phyloP scores from a whole-genome alignment of 64 coral and sea anemone species.

The Montipora efflorescens region DNA sequence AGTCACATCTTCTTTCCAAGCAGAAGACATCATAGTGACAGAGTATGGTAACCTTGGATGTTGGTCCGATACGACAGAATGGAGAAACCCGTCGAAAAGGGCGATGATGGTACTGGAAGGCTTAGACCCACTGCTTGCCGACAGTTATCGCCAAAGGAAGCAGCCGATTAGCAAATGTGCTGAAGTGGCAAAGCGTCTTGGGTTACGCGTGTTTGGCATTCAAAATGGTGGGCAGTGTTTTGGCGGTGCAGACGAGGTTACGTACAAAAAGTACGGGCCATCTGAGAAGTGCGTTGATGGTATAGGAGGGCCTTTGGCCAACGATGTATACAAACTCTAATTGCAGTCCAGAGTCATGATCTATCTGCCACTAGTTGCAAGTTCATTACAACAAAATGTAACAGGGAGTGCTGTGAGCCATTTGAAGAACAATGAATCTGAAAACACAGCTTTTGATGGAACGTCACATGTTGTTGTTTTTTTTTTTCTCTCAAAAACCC shows the following conservation, averaged over 20 bases:
- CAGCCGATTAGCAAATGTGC: slow-evolving; percentile 97
- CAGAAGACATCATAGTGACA: slow-evolving; percentile 95
- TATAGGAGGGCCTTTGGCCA: slow-evolving; percentile 86
- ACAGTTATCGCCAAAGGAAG: slow-evolving; percentile 73
- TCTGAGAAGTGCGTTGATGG: slow-evolving; percentile 88
- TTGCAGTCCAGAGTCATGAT: not conserved
- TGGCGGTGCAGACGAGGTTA: slow-evolving; percentile 42
- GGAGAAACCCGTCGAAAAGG: slow-evolving; percentile 80
- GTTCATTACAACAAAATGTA: not conserved
- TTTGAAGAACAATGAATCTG: no score
- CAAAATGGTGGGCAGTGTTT: slow-evolving; percentile 99
- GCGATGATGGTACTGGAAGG: slow-evolving; percentile 78
- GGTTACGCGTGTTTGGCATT: slow-evolving; percentile 87
- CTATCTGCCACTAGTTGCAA: not conserved
- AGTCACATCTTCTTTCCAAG: not conserved
- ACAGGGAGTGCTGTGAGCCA: not conserved
- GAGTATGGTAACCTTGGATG: slow-evolving; percentile 94
- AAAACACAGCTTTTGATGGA: no score
- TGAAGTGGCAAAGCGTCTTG: slow-evolving; percentile 75
- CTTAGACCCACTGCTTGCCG: slow-evolving; percentile 51
- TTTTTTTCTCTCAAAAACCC: no score
- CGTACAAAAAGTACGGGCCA: slow-evolving; percentile 86
- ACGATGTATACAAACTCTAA: slow-evolving; percentile 94
- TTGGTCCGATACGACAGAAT: slow-evolving; percentile 92
- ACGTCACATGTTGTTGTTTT: no score